Evolutionary conservation across 2,888 invertebrate species (phyloP).

Genomic region (Teleogryllus oceanicus): DNA sequence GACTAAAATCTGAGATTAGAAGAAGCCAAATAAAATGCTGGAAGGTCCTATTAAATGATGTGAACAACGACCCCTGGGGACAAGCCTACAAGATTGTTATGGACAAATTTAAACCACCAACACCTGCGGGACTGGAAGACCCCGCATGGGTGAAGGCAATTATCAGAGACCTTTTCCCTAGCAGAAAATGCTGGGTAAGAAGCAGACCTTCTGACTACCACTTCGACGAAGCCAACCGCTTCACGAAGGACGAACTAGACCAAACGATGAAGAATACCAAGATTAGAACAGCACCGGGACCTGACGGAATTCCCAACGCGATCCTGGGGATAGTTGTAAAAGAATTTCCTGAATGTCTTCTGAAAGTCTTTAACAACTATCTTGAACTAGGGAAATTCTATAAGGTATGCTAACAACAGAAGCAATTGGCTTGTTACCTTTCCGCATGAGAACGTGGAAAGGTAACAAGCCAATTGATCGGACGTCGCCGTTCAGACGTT

Average conservation of each 20-base stretch:
- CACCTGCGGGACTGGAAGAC: too few species aligned
- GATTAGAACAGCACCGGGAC: not conserved
- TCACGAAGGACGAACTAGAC: not conserved
- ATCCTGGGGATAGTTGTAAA: not conserved
- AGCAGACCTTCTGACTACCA: not conserved
- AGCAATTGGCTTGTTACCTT: too few species aligned
- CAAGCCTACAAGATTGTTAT: too few species aligned
- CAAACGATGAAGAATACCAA: not conserved
- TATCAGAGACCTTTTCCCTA: not conserved
- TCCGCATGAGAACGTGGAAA: too few species aligned
- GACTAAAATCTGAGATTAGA: too few species aligned
- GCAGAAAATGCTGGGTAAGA: not conserved
- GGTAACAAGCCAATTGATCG: not conserved
- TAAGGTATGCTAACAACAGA: not conserved
- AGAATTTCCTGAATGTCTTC: not conserved
- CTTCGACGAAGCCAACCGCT: not conserved
- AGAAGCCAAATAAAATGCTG: too few species aligned
- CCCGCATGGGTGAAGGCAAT: not conserved
- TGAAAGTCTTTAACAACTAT: not conserved
- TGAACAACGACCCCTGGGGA: too few species aligned
- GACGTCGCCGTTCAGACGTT: not conserved
- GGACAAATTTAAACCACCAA: too few species aligned
- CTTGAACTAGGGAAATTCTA: not conserved
- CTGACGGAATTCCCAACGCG: not conserved
- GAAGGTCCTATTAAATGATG: too few species aligned